phyloP scores from a whole-genome alignment of 2,113 vertebrate species.

The Platanista minor region DNA sequence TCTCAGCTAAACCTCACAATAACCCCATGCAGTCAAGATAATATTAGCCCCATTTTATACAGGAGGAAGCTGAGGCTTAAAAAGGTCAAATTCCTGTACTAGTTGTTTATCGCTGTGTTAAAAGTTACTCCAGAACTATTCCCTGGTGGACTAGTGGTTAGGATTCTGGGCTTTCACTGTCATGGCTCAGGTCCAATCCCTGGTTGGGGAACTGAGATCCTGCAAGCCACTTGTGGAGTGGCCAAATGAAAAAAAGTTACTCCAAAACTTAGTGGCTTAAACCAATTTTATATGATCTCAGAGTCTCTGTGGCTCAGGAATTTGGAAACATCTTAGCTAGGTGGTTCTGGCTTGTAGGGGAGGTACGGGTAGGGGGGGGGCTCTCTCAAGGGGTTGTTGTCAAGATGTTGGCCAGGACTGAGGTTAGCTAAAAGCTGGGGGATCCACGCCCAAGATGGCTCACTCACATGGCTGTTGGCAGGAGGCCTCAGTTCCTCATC shows the following conservation, averaged over 20 bases:
- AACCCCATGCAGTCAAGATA: accelerated
- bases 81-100: neutral
- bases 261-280: neutral
- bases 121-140: neutral
- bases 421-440: neutral
- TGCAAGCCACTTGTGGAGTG: no score
- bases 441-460: neutral
- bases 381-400: neutral
- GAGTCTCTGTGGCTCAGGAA: neutral
- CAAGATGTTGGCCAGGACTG: neutral
- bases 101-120: neutral
- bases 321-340: neutral
- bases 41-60: neutral
- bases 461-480: neutral
- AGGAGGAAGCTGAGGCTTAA: neutral
- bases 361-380: accelerated
- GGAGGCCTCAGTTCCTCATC: neutral
- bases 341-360: no score
- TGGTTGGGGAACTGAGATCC: no score
- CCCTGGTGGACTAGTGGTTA: no score
- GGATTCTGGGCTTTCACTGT: no score
- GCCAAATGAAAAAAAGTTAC: neutral
- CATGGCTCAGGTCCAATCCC: no score
- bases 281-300: neutral
- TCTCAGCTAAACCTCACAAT: neutral